These are phyloP conservation scores for Lepidurus apus DNA, from an alignment of 1,140 invertebrate species.

Conservation along the genomic window DNA sequence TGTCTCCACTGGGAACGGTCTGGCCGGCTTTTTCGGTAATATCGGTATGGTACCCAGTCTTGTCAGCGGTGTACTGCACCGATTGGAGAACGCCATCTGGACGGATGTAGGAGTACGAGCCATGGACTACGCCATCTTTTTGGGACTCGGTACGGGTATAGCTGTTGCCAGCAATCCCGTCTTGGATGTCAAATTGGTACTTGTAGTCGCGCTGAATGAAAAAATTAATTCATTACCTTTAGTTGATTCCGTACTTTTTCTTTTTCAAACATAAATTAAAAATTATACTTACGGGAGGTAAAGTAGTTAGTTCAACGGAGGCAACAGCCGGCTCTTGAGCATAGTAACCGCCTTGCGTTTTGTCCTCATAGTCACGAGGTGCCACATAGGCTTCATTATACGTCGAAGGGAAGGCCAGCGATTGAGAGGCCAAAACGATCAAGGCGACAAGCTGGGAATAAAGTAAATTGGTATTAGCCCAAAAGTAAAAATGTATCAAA, in stretches of 20 bases:
- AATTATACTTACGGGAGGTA: neutral
- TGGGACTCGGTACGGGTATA: slow-evolving; percentile 30
- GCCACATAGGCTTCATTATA: neutral
- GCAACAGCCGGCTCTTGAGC: slow-evolving; percentile 1
- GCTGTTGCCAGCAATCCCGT: slow-evolving; percentile 32
- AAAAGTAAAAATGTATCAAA: neutral
- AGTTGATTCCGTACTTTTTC: neutral
- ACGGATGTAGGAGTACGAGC: slow-evolving; percentile 30
- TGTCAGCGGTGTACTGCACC: slow-evolving; percentile 34
- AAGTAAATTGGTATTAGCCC: slow-evolving; percentile 13
- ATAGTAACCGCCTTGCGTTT: slow-evolving; percentile 18
- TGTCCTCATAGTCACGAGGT: neutral
- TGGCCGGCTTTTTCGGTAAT: slow-evolving; percentile 29
- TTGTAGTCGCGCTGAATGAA: slow-evolving; percentile 32
- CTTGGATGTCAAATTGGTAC: slow-evolving; percentile 34
- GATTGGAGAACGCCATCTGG: slow-evolving; percentile 33
- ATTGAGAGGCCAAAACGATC: slow-evolving; percentile 23
- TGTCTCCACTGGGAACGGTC: neutral
- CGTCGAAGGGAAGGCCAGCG: slow-evolving; percentile 22
- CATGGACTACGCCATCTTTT: slow-evolving; percentile 32
- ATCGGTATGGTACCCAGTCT: slow-evolving; percentile 32
- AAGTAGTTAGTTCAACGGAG: neutral
- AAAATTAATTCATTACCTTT: neutral
- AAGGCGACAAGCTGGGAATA: slow-evolving; percentile 24
- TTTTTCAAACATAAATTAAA: neutral